Evolutionary conservation across 2,113 vertebrate species (phyloP).

Genomic region (Engystomops pustulosus): DNA sequence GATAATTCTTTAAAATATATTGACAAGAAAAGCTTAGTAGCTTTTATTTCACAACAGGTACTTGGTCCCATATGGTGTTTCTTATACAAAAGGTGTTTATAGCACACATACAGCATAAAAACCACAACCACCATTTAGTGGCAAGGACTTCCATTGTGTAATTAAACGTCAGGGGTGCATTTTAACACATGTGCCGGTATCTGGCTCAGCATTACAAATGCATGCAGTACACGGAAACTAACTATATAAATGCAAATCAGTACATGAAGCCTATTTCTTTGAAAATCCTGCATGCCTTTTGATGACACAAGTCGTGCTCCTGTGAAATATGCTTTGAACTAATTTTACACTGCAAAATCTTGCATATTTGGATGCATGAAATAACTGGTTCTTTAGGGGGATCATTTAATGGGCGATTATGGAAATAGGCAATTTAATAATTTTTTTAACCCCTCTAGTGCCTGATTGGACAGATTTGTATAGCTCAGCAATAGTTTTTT

Average conservation of each 20-base stretch:
- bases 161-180: neutral
- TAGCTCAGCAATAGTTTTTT: neutral
- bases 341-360: conserved; percentile 33
- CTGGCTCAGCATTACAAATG: conserved; percentile 30
- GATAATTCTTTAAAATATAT: no score
- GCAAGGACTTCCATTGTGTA: neutral
- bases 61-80: no score
- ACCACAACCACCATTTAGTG: no score
- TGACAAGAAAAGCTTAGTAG: no score
- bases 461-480: conserved; percentile 1
- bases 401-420: conserved; percentile 56
- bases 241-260: conserved; percentile 55
- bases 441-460: conserved; percentile 16
- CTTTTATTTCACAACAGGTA: no score
- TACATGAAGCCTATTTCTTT: conserved; percentile 38
- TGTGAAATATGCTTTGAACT: conserved; percentile 53
- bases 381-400: conserved; percentile 47
- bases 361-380: conserved; percentile 33
- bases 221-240: conserved; percentile 11
- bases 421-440: conserved; percentile 48
- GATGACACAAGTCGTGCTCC: conserved; percentile 37
- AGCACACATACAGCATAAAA: no score
- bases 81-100: no score
- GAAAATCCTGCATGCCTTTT: conserved; percentile 47
- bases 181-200: neutral